Evolutionary conservation across 2,797 vertebrate species (phyloP).

Genomic region (Chrysolophus pictus): DNA sequence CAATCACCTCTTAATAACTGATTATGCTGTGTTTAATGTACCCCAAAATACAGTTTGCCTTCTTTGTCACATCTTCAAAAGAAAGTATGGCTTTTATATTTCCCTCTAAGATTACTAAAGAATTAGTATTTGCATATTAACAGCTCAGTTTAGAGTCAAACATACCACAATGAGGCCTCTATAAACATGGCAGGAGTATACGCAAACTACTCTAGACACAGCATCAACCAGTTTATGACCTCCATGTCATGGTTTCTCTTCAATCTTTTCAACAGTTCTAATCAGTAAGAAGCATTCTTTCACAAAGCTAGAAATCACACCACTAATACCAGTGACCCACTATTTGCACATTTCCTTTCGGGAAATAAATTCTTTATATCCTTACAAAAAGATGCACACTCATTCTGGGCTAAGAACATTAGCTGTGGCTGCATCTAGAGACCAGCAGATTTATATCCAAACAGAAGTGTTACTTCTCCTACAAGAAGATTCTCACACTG

Average conservation of each 20-base stretch:
- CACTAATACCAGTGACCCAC: not conserved
- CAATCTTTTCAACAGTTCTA: not conserved
- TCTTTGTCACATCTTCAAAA: not conserved
- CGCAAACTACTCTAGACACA: rapidly evolving
- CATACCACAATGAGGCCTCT: not conserved
- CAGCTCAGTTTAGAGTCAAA: not conserved
- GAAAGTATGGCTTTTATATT: not conserved
- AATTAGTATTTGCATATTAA: not conserved
- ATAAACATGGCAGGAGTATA: not conserved
- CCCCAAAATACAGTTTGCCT: not conserved
- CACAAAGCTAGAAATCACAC: not conserved
- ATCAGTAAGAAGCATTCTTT: not conserved
- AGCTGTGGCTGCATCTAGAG: not conserved
- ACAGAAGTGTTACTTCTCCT: not conserved
- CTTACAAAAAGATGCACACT: not conserved
- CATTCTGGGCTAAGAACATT: not conserved
- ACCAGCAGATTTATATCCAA: not conserved
- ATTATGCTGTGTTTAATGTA: not conserved
- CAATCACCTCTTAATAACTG: not conserved
- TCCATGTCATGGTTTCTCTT: not conserved
- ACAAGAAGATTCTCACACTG: not conserved
- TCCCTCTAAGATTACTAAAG: not conserved
- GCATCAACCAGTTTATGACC: not conserved
- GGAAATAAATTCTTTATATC: not conserved
- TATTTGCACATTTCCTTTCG: not conserved